These are phyloP conservation scores for Polietes domitor DNA, from an alignment of 2,888 invertebrate species.

Conservation along the genomic window DNA sequence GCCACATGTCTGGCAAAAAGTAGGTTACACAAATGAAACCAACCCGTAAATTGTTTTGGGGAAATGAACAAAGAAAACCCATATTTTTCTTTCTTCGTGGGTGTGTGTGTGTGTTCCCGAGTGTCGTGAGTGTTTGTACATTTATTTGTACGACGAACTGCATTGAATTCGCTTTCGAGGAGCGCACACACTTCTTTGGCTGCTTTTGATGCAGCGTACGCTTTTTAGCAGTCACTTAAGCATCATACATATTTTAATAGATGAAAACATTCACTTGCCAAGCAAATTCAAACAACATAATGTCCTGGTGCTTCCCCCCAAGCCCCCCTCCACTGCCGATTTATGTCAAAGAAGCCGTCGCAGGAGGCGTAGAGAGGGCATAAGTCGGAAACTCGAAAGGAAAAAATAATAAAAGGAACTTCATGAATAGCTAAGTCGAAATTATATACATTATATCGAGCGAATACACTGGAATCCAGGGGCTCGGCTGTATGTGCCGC, in stretches of 20 bases:
- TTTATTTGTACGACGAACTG: not conserved
- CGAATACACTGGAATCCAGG: not conserved
- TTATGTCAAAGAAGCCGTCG: not conserved
- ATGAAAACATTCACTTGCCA: conserved; percentile 8
- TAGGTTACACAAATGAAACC: conserved; percentile 35
- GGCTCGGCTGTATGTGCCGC: not conserved
- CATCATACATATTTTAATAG: conserved; percentile 42
- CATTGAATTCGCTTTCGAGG: not conserved
- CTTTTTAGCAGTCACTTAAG: conserved; percentile 39
- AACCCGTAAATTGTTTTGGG: conserved; percentile 21
- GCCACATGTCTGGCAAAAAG: conserved; percentile 16
- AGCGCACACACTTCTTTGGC: not conserved
- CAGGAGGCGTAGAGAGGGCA: not conserved
- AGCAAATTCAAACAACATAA: conserved; percentile 14
- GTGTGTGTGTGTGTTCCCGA: too few relatives aligned
- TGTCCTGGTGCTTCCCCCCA: not conserved
- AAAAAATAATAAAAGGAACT: conserved; percentile 2
- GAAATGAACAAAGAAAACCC: conserved; percentile 19
- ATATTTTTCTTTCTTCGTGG: not conserved
- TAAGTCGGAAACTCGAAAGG: not conserved
- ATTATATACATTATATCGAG: conserved; percentile 8
- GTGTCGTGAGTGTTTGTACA: too few relatives aligned
- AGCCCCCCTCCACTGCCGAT: not conserved
- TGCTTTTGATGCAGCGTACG: conserved; percentile 21
- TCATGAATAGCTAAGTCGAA: conserved; percentile 35